Evolutionary conservation across 2,888 invertebrate species (phyloP), one percentile per base, ranked within the genome.

Genomic region (Adelphocoris suturalis): DNA sequence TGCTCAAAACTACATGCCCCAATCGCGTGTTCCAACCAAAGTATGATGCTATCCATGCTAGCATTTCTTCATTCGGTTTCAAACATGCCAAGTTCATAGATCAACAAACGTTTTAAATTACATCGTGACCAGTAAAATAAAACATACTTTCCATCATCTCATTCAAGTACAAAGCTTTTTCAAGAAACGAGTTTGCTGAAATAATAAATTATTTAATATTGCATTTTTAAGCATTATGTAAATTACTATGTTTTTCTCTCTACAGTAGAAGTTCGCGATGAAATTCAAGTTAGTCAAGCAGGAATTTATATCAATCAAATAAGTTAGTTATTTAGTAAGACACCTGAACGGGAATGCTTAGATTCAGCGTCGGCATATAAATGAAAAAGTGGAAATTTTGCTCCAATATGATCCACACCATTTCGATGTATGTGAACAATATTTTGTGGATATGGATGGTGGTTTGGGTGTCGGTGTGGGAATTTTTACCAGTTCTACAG

Each of bases 321-420:
- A 14, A 11, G 19, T 19, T 23, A 27, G 68, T 68, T 68, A 68
- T 3, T 61, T 68, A 68, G 0, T 68, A 12, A 23, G 0, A 19
- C 5, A 0, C 0, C n/a, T 57, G 57, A n/a, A 16, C n/a, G 16
- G 1, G 16, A 12, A n/a, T n/a, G 57, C 5, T 57, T 57, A 57
- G n/a, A 57, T 57, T 57, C 57, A 57, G n/a, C 7, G 16, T n/a
- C 16, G n/a, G 7, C 16, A 57, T 16, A 5, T 16, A 14, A 52
- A 2, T 52, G 16, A 16, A 9, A 9, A 61, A 61, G 3, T 61
- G 19, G n/a, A n/a, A 16, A 19, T 19, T 19, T 68, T 12, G 68
- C 9, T 23, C 68, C 68, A 23, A 68, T 68, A 27, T 23, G 23
- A 68, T 68, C 68, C 68, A 68, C 68, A 68, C 61, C 61, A 61